These are phyloP conservation scores for Noctua comes DNA, from an alignment of 2,888 invertebrate genomes.

Conservation along the genomic window DNA sequence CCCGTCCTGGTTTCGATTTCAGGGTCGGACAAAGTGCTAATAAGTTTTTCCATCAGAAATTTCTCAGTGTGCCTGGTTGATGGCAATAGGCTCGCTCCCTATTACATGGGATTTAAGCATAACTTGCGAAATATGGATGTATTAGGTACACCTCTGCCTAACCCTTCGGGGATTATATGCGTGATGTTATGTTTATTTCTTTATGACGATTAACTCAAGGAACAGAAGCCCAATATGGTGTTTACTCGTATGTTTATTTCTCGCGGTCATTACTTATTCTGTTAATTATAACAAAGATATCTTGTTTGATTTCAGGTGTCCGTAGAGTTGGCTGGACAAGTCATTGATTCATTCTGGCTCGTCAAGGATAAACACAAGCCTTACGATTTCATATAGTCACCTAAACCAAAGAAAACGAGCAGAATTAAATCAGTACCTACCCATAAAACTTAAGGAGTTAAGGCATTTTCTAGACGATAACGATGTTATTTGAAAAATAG, in stretches of 20 bases:
- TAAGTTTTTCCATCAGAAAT: too few species aligned
- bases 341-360: slow-evolving; percentile 25
- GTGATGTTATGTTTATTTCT: background rate
- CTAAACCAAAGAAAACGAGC: background rate
- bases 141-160: too few species aligned
- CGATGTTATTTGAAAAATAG: background rate
- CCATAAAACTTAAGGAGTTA: background rate
- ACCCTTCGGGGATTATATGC: too few species aligned
- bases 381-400: background rate
- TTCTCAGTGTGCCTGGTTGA: too few species aligned
- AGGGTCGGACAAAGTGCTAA: too few species aligned
- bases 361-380: slow-evolving; percentile 19
- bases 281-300: background rate
- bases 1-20: too few species aligned
- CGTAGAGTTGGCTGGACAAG: slow-evolving; percentile 6
- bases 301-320: slow-evolving; percentile 18
- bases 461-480: background rate
- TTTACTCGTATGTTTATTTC: background rate
- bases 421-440: background rate
- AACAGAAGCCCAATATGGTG: background rate
- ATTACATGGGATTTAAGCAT: too few species aligned
- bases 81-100: too few species aligned
- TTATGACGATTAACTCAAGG: background rate
- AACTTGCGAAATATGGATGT: too few species aligned
- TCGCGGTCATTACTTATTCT: background rate